Evolutionary conservation across 2,113 vertebrate genomes (phyloP).

Genomic region (Chaetura pelagica): DNA sequence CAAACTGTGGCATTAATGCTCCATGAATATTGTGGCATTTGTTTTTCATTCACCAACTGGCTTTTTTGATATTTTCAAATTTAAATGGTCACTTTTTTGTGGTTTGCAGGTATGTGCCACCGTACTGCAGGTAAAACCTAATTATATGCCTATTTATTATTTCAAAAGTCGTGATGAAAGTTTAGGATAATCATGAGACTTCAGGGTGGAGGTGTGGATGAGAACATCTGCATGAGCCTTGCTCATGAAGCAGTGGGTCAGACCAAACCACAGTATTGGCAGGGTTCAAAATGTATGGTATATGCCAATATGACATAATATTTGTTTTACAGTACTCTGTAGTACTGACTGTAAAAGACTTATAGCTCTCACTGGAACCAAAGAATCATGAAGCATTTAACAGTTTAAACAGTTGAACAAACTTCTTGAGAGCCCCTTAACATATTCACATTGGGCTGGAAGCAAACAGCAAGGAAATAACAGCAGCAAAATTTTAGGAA

Average conservation of each 20-base stretch:
- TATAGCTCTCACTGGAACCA: not conserved
- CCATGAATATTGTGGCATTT: not conserved
- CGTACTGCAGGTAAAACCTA: not conserved
- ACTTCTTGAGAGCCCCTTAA: constrained; percentile 9
- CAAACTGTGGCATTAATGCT: not conserved
- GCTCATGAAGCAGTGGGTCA: not conserved
- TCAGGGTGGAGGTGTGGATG: not conserved
- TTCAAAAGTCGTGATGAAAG: not conserved
- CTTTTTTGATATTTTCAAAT: not conserved
- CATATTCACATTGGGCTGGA: not conserved
- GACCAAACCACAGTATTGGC: constrained; percentile 3
- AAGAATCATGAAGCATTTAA: not conserved
- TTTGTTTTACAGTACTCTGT: not conserved
- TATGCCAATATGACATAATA: constrained; percentile 36
- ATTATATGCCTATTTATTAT: not conserved
- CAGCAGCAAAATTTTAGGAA: not conserved
- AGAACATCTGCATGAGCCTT: not conserved
- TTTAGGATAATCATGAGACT: not conserved
- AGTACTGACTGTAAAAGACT: not conserved
- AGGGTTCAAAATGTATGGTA: not conserved
- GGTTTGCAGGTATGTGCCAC: not conserved
- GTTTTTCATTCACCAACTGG: not conserved
- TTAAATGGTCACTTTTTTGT: not conserved
- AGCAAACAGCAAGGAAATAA: not conserved
- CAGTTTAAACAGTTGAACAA: constrained; percentile 37